Evolutionary conservation across 2,888 invertebrate genomes (phyloP), one percentile per base, ranked within the genome.

Genomic region (Phengaris alcon): DNA sequence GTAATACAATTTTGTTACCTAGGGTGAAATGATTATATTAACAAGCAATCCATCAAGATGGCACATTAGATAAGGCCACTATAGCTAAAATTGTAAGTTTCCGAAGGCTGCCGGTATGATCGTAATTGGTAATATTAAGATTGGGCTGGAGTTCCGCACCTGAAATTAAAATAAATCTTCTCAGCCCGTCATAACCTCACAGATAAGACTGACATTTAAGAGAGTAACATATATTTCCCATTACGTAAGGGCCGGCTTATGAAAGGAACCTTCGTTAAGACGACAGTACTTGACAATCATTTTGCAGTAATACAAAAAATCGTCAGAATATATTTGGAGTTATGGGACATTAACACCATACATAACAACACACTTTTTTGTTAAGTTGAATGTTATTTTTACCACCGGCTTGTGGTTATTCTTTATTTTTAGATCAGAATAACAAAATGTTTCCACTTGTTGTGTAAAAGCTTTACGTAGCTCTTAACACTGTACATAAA

Each of bases 101-200:
- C 82, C 80, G 74, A 75, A 69, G 79, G 82, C 79, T 78, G 79
- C 77, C 77, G 82, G 83, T 85, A 80, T 76, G 75, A 83, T 84
- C 82, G 73, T 75, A 77, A 79, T 82, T 78, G 79, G 82, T 83
- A 83, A 83, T 84, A 88, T 89, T 84, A 83, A 87, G 84, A 86
- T 82, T 84, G 82, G 77, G 79, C 80, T 80, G 80, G 80, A 82
- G 35, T 35, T 4, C 82, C 79, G 83, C 79, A 80, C 82, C 80
- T 80, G 82, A 82, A 86, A 85, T 88, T 85, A 87, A 84, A 84
- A 82, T 68, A 74, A 74, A 64, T 64, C 80, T 83, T 69, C 72
- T 12, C 52, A 22, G 35, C 54, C 22, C 74, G 84, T 82, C 81
- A 85, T 78, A 77, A 80, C 78, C 77, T 78, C 78, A 77, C 79